phyloP scores from a whole-genome alignment of 2,888 invertebrate genomes.

The Acanthosepion esculentum region DNA sequence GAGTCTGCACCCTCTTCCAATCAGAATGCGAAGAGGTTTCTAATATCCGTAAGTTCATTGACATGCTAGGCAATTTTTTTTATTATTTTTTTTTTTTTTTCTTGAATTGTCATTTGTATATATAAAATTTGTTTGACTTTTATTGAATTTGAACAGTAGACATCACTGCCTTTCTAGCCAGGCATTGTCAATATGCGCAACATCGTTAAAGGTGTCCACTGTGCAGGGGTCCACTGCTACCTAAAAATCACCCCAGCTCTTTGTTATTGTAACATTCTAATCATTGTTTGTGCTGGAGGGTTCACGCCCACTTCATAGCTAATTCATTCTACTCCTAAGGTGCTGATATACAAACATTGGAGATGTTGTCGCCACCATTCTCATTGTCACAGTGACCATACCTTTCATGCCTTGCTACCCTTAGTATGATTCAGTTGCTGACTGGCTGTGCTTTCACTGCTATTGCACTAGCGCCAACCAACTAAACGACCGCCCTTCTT shows the following conservation, averaged over 20 bases:
- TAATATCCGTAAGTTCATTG: background rate
- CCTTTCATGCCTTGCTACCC: constrained; percentile 47
- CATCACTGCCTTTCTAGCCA: background rate
- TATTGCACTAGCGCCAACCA: constrained; percentile 41
- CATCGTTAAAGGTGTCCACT: constrained; percentile 12
- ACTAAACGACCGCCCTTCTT: background rate
- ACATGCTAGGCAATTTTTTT: background rate
- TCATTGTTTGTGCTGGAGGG: constrained; percentile 47
- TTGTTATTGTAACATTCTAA: constrained; percentile 47
- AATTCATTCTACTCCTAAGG: constrained; percentile 46
- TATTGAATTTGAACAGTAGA: background rate
- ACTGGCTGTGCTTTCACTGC: constrained; percentile 41
- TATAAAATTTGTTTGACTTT: background rate
- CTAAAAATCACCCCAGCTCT: constrained; percentile 46
- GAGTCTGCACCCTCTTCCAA: background rate
- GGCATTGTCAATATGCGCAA: background rate
- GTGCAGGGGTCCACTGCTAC: constrained; percentile 40
- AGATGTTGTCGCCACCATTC: constrained; percentile 43
- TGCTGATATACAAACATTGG: constrained; percentile 45
- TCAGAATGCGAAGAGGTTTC: background rate
- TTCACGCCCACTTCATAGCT: background rate
- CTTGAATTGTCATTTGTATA: background rate
- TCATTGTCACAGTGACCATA: constrained; percentile 45
- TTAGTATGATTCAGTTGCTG: constrained; percentile 46
- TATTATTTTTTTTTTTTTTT: background rate